These are phyloP conservation scores for Agrotis exclamationis DNA, from an alignment of 2,888 invertebrate genomes.

Conservation along the genomic window DNA sequence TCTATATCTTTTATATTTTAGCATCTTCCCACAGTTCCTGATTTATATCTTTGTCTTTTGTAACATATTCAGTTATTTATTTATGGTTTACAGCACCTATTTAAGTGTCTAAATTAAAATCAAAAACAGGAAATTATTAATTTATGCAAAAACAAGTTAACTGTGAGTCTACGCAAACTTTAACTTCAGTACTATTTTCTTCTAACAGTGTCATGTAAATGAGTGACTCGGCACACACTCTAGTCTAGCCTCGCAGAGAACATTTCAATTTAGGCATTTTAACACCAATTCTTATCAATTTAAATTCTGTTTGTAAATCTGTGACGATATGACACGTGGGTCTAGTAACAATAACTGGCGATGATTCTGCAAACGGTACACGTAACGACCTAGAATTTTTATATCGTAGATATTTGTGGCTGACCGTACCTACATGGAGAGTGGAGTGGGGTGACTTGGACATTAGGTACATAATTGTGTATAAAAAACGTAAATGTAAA, in stretches of 20 bases:
- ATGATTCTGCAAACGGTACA: conserved; percentile 64
- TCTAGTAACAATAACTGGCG: conserved; percentile 73
- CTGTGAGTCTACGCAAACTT: not conserved
- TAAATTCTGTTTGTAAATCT: conserved; percentile 26
- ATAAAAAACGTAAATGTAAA: no score
- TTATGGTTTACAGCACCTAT: not conserved
- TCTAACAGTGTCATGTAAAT: no score
- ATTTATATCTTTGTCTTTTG: not conserved
- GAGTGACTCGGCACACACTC: no score
- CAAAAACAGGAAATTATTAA: not conserved
- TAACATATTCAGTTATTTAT: no score
- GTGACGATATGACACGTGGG: conserved; percentile 40
- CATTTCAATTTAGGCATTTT: conserved; percentile 26
- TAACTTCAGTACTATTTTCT: not conserved
- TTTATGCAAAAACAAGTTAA: not conserved
- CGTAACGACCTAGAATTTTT: conserved; percentile 72
- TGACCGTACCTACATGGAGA: conserved; percentile 40
- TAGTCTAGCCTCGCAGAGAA: conserved; percentile 14
- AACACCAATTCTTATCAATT: not conserved
- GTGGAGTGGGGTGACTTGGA: conserved; percentile 7
- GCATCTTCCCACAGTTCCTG: not conserved
- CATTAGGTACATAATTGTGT: not conserved
- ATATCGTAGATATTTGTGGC: conserved; percentile 51
- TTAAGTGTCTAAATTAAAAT: not conserved
- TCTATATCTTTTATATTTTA: not conserved